Evolutionary conservation across 2,113 vertebrate species (phyloP).

Genomic region (Verasper variegatus): DNA sequence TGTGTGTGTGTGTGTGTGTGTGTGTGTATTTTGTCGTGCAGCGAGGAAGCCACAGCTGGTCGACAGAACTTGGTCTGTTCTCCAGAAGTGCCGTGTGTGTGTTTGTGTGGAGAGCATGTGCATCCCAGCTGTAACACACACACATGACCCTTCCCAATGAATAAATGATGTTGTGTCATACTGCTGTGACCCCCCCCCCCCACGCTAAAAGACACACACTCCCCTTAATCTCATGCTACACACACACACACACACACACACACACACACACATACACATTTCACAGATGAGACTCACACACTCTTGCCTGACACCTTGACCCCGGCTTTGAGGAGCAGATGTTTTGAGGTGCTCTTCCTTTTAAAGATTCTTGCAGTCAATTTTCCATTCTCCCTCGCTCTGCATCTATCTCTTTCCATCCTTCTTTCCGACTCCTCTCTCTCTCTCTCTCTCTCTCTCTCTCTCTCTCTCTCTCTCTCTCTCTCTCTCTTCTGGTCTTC

Average conservation of each 20-base stretch:
- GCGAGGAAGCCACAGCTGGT: conserved; percentile 42
- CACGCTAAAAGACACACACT: conserved; percentile 7
- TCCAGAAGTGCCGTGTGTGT: conserved; percentile 33
- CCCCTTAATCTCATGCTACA: conserved; percentile 18
- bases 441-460: not conserved
- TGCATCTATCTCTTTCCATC: conserved; percentile 1
- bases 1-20: conserved; percentile 3
- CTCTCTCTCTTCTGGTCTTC: conserved; percentile 39
- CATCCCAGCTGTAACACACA: conserved; percentile 58
- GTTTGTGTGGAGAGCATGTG: conserved; percentile 43
- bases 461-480: conserved; percentile 19
- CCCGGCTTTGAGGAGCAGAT: conserved; percentile 57
- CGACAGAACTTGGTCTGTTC: conserved; percentile 29
- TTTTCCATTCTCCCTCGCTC: conserved; percentile 47
- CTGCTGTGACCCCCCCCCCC: conserved; percentile 50
- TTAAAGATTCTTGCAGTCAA: conserved; percentile 7
- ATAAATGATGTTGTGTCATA: conserved; percentile 68
- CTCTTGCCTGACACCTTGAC: conserved; percentile 43
- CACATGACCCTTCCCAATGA: conserved; percentile 57
- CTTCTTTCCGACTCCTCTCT: not conserved
- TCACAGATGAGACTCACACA: conserved; percentile 32
- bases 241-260: not conserved
- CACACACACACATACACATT: not conserved
- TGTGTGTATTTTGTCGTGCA: conserved; percentile 22
- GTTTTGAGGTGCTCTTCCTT: conserved; percentile 45